Percentiles rank a stretch among this genome's conserved stretches.
These are phyloP conservation scores for Regulus satrapa DNA, from an alignment of 2,113 vertebrate species.

Conservation along the genomic window DNA sequence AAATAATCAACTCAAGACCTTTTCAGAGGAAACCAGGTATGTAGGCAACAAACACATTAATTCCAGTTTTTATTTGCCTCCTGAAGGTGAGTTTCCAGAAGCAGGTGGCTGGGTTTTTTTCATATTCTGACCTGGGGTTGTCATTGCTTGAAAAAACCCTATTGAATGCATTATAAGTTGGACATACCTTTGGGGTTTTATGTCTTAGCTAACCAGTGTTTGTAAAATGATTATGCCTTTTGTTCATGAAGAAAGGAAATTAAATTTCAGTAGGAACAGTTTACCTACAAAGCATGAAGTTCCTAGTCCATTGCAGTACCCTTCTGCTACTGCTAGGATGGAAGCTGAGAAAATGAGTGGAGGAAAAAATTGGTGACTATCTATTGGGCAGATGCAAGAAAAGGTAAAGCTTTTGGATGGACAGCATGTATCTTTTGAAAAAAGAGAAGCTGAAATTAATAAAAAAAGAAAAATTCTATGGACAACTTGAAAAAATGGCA, in stretches of 20 bases:
- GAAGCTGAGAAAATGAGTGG: not conserved
- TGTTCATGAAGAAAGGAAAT: not conserved
- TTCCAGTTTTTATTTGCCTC: not conserved
- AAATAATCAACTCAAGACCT: conserved; percentile 18
- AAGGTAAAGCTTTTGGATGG: not conserved
- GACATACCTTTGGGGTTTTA: conserved; percentile 25
- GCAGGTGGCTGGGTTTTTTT: not conserved
- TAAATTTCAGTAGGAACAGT: not conserved
- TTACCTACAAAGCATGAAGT: not conserved
- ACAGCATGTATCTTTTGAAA: not conserved
- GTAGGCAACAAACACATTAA: not conserved
- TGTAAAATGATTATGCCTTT: not conserved
- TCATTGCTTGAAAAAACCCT: not conserved
- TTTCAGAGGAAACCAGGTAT: not conserved
- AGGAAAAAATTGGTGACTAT: not conserved
- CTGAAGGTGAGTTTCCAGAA: conserved; percentile 1
- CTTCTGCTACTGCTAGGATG: not conserved
- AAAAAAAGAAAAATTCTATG: not conserved
- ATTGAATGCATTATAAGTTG: not conserved
- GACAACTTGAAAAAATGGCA: not conserved
- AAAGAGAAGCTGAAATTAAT: not conserved
- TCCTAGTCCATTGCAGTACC: not conserved
- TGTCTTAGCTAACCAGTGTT: conserved; percentile 31
- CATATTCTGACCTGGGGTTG: not conserved
- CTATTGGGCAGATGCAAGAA: not conserved